Conservation (phyloP, 1,140 invertebrate genomes). For the Pseudomyrmex flavicornis region DNA sequence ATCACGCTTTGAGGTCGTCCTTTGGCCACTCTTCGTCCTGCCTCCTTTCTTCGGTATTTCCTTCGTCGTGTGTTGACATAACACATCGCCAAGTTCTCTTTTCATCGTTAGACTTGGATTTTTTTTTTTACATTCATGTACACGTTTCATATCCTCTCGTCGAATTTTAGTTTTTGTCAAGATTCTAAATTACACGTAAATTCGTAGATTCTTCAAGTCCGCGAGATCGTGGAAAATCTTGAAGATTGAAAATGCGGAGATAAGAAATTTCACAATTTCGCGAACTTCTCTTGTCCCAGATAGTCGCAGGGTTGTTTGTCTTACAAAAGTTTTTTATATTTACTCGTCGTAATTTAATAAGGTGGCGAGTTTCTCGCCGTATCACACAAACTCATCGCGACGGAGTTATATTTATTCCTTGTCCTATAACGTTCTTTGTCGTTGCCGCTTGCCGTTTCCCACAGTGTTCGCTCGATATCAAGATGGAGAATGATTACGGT, state of each 20-base stretch:
- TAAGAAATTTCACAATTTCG: conserved; percentile 1
- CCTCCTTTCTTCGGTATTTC: conserved; percentile 32
- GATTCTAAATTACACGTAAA: neutral
- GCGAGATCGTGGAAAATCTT: neutral
- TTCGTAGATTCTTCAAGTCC: neutral
- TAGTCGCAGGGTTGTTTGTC: neutral
- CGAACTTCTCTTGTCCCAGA: neutral
- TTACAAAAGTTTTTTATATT: conserved; percentile 16
- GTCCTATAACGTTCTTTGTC: conserved; percentile 40
- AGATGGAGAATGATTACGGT: conserved; percentile 57
- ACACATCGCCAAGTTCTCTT: conserved; percentile 9
- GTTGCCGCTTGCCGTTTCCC: conserved; percentile 49
- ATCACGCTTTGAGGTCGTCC: conserved; percentile 75
- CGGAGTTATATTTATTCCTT: conserved; percentile 36
- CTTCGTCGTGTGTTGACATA: neutral
- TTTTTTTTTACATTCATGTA: neutral
- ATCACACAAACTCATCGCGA: neutral
- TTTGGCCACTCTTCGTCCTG: conserved; percentile 48
- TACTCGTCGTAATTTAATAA: conserved; percentile 37
- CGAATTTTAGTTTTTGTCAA: neutral
- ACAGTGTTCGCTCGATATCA: conserved; percentile 49
- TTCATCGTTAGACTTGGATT: neutral
- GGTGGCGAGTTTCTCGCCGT: conserved; percentile 27
- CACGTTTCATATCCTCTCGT: neutral
- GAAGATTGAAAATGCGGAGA: neutral